Evolutionary conservation across 2,797 vertebrate species (phyloP), one percentile per base, ranked within the genome.

Genomic region (Arctocebus calabarensis): DNA sequence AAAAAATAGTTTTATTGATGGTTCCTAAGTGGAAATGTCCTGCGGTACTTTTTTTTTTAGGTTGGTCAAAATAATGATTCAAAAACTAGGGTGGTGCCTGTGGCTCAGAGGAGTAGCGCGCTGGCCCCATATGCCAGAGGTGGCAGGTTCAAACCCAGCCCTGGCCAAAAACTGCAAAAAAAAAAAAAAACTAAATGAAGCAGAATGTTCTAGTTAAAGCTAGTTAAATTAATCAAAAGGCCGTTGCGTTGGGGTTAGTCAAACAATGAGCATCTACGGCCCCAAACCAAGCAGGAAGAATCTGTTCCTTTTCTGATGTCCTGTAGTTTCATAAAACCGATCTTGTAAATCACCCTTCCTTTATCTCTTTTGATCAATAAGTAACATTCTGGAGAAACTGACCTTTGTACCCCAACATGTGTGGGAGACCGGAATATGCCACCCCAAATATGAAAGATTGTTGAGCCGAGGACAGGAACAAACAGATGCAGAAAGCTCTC

Each of bases 171-270:
- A 40, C 40, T 40, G 40, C 40, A 40, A 40, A 90, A 77, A 94
- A 86, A 94, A 86, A 40, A 40, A 90, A 77, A 94, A 86, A 73
- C 27, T 19, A 64, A 48, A 37, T 61, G 59, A 29, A 87, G 82
- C 48, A 43, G 43, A 37, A 52, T 52, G 48, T 16, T 52, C 48
- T 52, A 14, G 48, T 52, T 52, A 52, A 16, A 52, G 48, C 52
- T 20, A 57, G 71, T 84, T 74, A 34, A 48, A 66, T 74, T 74
- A 62, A n/a, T 68, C 57, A 61, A n/a, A 70, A 88, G 92, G 34
- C 59, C n/a, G 43, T 40, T 22, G 23, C 37, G 16, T 43, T 52
- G 29, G 7, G n/a, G 16, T 66, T 29, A 77, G 20, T 68, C 23
- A 6, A 27, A 64, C 13, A 78, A 66, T 3, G 27, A 29, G 27